phyloP scores from a whole-genome alignment of 2,888 invertebrate species.

The Leptura quadrifasciata region DNA sequence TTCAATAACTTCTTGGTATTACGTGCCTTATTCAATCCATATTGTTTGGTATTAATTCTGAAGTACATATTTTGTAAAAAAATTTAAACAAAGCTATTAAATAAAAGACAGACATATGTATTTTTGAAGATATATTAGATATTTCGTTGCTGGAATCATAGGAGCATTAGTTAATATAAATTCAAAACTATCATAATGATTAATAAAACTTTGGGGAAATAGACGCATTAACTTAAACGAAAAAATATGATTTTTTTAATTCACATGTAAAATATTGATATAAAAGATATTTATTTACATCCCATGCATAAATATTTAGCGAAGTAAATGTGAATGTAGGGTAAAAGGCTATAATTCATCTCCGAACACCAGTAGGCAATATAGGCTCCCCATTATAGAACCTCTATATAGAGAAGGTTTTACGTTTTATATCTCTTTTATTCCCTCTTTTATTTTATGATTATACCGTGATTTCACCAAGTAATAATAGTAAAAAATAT shows the following conservation, averaged over 20 bases:
- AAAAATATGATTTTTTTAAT: conserved; percentile 6
- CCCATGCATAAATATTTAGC: conserved; percentile 54
- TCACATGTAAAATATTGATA: conserved; percentile 28
- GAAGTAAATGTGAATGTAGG: conserved; percentile 56
- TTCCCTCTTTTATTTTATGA: conserved; percentile 70
- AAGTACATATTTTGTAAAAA: too few relatives aligned
- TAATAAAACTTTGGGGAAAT: not conserved
- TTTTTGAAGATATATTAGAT: too few relatives aligned
- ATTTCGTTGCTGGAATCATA: too few relatives aligned
- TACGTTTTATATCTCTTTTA: conserved; percentile 70
- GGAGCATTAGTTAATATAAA: too few relatives aligned
- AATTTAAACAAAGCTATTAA: too few relatives aligned
- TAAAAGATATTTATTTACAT: conserved; percentile 27
- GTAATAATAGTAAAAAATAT: conserved; percentile 69
- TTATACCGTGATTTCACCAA: conserved; percentile 68
- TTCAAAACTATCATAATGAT: too few relatives aligned
- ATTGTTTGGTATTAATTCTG: too few relatives aligned
- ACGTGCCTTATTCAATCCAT: too few relatives aligned
- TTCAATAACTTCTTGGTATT: too few relatives aligned
- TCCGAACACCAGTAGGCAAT: conserved; percentile 61
- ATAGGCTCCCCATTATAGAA: conserved; percentile 66
- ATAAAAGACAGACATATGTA: too few relatives aligned
- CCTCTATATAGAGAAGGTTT: conserved; percentile 67
- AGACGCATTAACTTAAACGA: not conserved
- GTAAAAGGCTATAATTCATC: conserved; percentile 52